Base-by-base conservation (phyloP, 2,888 invertebrate genomes). In the Hirudinaria manillensis region DNA sequence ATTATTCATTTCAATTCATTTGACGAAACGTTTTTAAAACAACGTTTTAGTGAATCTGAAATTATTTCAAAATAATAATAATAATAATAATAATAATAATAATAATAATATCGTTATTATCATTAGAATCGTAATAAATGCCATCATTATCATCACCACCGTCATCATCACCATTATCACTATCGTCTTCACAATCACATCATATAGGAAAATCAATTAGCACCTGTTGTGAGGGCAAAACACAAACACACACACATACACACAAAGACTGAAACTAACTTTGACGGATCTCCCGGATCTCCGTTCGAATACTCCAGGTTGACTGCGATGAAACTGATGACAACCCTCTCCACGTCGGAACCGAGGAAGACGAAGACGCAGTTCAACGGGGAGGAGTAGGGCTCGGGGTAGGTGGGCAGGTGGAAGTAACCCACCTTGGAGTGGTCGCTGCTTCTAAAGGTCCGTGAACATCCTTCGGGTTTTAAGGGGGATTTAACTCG, bases 161-260 rank as follows among this genome's bases (percentile, higher is more conserved):
- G 10, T 36, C 10, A 36, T 36, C 10, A 36, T 36, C 10, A 36
- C 10, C 10, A 45, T 45, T 45, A 45, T 45, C 16, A 45, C 16
- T 45, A 45, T 45, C 16, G 10, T 36, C 36, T 16, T 45, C 16
- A 45, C 16, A 4, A 45, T 45, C 38, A 38, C 38, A 38, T 38
- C 38, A 38, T 38, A n/a, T 10, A 38, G 3, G 4, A 38, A 6
- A 3, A 38, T 38, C 38, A 38, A 38, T 38, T 10, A 38, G 3
- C 38, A 38, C 10, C 38, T n/a, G n/a, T n/a, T n/a, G n/a, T n/a
- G n/a, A n/a, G n/a, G n/a, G n/a, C n/a, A n/a, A n/a, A n/a, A n/a
- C n/a, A n/a, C n/a, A n/a, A n/a, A 67, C 19, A 6, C 67, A 67
- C 19, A 67, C 67, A 67, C 19, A 67, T 34, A 70, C 19, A 27